Conservation (phyloP, 2,888 invertebrate species). For the Pristionchus entomophagus region DNA sequence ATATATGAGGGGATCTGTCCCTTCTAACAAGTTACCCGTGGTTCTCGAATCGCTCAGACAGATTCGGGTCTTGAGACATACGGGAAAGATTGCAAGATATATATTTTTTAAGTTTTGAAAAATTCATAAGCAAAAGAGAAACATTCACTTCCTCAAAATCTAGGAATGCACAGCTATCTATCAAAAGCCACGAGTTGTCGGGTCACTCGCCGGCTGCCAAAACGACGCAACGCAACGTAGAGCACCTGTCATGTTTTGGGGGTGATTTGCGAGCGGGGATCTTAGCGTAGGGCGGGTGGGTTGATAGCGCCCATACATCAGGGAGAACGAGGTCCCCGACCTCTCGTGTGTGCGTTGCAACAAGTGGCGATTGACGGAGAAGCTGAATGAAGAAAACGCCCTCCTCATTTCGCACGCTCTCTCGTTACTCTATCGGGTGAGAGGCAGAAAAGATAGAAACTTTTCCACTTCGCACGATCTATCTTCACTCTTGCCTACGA, state of each 20-base stretch:
- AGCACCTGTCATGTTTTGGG: constrained; percentile 38
- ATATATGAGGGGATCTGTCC: background rate
- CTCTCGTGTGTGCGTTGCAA: constrained; percentile 1
- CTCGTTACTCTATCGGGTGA: background rate
- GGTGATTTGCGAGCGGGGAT: constrained; percentile 14
- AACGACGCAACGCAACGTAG: background rate
- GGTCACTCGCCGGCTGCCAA: background rate
- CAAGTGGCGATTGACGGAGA: background rate
- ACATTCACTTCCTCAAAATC: no score
- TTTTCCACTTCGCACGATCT: background rate
- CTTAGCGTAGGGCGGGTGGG: background rate
- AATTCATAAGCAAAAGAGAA: no score
- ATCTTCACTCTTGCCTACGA: background rate
- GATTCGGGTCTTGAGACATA: no score
- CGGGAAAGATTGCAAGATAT: no score
- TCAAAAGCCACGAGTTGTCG: no score
- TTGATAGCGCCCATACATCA: constrained; percentile 12
- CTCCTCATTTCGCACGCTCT: background rate
- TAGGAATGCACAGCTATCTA: no score
- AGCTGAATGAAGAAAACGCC: no score
- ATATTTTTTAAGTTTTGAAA: no score
- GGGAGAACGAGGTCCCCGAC: background rate
- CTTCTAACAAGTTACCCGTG: background rate
- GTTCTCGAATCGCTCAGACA: no score
- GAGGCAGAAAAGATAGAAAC: no score